Conservation (phyloP, 2,888 invertebrate species). For the Cheilosia urbana region DNA sequence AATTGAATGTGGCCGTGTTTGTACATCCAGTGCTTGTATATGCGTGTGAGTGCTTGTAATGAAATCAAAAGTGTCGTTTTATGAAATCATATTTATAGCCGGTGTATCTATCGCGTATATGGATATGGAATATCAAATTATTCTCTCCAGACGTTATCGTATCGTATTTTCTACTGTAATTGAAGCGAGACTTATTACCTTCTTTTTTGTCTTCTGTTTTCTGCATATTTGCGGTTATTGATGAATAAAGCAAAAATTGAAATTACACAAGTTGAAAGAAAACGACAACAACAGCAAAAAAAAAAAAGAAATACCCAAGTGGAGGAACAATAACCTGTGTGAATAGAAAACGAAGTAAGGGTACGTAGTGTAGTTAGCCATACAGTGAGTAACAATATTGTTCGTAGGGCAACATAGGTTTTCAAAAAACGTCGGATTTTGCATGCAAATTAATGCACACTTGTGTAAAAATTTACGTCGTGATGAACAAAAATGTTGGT, state of each 20-base stretch:
- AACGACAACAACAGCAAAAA: constrained; percentile 1
- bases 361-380: constrained; percentile 7
- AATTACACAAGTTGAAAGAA: constrained; percentile 50
- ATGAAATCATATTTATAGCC: constrained; percentile 23
- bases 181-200: constrained; percentile 66
- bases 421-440: too few species aligned
- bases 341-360: constrained; percentile 65
- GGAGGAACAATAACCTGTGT: constrained; percentile 71
- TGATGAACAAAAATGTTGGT: too few species aligned
- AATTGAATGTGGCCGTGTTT: constrained; percentile 64
- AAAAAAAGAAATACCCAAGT: constrained; percentile 26
- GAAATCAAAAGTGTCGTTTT: constrained; percentile 73
- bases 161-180: constrained; percentile 59
- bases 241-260: constrained; percentile 69
- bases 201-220: constrained; percentile 27
- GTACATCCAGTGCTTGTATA: constrained; percentile 33
- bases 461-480: too few species aligned
- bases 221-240: constrained; percentile 72
- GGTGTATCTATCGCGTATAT: constrained; percentile 9
- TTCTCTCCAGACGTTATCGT: constrained; percentile 54
- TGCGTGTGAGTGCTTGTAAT: constrained; percentile 41
- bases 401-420: not conserved
- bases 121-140: constrained; percentile 58
- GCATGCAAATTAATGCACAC: too few species aligned
- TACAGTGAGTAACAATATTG: constrained; percentile 52